phyloP scores from a whole-genome alignment of 2,797 vertebrate genomes.

The Lagodon rhomboides region DNA sequence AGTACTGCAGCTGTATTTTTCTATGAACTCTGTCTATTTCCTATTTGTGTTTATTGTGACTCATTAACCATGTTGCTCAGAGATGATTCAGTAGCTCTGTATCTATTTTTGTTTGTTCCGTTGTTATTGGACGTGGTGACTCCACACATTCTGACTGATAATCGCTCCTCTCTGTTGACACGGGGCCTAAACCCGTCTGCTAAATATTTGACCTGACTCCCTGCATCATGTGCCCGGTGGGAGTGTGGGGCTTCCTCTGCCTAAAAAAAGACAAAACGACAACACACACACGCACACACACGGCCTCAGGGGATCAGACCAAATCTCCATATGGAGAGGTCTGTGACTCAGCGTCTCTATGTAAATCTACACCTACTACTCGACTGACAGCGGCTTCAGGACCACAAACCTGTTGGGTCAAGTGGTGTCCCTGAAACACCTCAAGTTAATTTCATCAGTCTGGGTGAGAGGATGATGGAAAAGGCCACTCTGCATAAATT shows the following conservation, averaged over 20 bases:
- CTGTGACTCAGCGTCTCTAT: constrained; percentile 66
- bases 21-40: constrained; percentile 12
- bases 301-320: constrained; percentile 45
- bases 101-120: constrained; percentile 11
- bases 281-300: constrained; percentile 3
- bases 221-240: constrained; percentile 50
- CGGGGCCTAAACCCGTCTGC: constrained; percentile 22
- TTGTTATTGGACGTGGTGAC: background rate
- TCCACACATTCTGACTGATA: constrained; percentile 26
- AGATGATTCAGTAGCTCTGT: background rate
- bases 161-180: constrained; percentile 27
- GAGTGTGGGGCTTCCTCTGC: constrained; percentile 35
- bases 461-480: constrained; percentile 31
- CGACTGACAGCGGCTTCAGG: constrained; percentile 58
- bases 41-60: background rate
- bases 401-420: constrained; percentile 58
- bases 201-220: constrained; percentile 58
- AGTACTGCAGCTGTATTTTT: constrained; percentile 17
- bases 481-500: constrained; percentile 23
- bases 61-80: background rate
- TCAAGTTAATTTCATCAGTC: constrained; percentile 42
- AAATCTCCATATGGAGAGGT: constrained; percentile 42
- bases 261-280: constrained; percentile 34
- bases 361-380: constrained; percentile 68
- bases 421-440: constrained; percentile 43